These are phyloP conservation scores for Sebastes matsubarae DNA, from an alignment of 2,797 vertebrate species.

Conservation along the genomic window DNA sequence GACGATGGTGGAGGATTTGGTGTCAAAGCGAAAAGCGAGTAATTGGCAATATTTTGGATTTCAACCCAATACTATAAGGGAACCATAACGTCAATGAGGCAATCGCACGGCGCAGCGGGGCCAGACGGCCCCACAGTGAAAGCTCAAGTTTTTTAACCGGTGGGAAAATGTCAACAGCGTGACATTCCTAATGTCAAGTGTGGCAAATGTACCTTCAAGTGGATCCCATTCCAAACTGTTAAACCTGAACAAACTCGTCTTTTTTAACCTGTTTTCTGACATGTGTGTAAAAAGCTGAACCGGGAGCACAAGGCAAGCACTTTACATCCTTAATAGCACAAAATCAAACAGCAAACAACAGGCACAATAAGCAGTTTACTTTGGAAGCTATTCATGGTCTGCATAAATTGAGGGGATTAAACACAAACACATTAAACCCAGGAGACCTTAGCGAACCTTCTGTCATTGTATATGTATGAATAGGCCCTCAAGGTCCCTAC, in stretches of 20 bases:
- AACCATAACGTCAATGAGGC: too few relatives aligned
- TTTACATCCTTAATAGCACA: slow-evolving; percentile 36
- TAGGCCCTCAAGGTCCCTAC: slow-evolving; percentile 45
- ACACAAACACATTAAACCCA: slow-evolving; percentile 53
- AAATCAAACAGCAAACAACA: slow-evolving; percentile 30
- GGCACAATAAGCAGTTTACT: slow-evolving; percentile 30
- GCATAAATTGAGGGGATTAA: slow-evolving; percentile 53
- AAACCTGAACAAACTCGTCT: not conserved
- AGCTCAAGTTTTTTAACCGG: not conserved
- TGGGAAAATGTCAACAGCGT: too few relatives aligned
- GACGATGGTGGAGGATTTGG: too few relatives aligned
- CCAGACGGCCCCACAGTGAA: not conserved
- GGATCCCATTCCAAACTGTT: not conserved
- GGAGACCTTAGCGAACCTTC: slow-evolving; percentile 41
- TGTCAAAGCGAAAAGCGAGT: fast-evolving
- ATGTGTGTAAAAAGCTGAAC: slow-evolving; percentile 2
- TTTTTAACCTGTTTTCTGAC: not conserved
- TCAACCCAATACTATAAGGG: too few relatives aligned
- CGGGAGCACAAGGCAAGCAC: not conserved
- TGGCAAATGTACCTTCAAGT: not conserved
- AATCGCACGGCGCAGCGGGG: too few relatives aligned
- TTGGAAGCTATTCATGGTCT: slow-evolving; percentile 46
- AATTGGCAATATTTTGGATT: too few relatives aligned
- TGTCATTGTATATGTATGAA: slow-evolving; percentile 57
- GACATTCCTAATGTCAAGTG: not conserved